Evolutionary conservation across 1,140 invertebrate genomes (phyloP), one percentile per base, ranked within the genome.

Genomic region (Orussus abietinus): DNA sequence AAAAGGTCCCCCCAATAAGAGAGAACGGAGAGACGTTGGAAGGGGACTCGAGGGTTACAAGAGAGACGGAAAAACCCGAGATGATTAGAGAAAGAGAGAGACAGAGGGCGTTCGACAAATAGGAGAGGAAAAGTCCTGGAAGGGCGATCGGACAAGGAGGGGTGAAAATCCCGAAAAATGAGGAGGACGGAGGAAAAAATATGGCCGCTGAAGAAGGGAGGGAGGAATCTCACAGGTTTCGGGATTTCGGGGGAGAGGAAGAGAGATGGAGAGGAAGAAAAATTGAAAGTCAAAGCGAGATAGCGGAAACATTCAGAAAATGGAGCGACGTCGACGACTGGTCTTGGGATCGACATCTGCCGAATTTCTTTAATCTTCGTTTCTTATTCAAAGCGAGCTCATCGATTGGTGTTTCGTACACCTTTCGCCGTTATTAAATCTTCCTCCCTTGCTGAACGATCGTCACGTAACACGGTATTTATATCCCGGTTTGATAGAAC

Each of bases 341-440:
- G 48, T 44, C 29, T 39, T 42, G 48, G 48, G 15, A 50, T 43
- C 41, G 44, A 39, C 35, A 12, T 42, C 45, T 50, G 17, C 35
- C n/a, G n/a, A n/a, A n/a, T n/a, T n/a, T n/a, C n/a, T n/a, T n/a
- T n/a, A n/a, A n/a, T n/a, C n/a, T n/a, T n/a, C n/a, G n/a, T n/a
- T n/a, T n/a, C n/a, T n/a, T n/a, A n/a, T n/a, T n/a, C n/a, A n/a
- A n/a, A n/a, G n/a, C n/a, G n/a, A n/a, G n/a, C n/a, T n/a, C n/a
- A n/a, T n/a, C n/a, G n/a, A n/a, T n/a, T n/a, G n/a, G n/a, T n/a
- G n/a, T n/a, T n/a, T n/a, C n/a, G n/a, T n/a, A n/a, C n/a, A n/a
- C n/a, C n/a, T n/a, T n/a, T n/a, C n/a, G n/a, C n/a, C n/a, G n/a
- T n/a, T n/a, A n/a, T n/a, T n/a, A n/a, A n/a, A n/a, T n/a, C n/a